Evolutionary conservation across 2,113 vertebrate genomes (phyloP), one percentile per base, ranked within the genome.

Genomic region (Setophaga coronata): DNA sequence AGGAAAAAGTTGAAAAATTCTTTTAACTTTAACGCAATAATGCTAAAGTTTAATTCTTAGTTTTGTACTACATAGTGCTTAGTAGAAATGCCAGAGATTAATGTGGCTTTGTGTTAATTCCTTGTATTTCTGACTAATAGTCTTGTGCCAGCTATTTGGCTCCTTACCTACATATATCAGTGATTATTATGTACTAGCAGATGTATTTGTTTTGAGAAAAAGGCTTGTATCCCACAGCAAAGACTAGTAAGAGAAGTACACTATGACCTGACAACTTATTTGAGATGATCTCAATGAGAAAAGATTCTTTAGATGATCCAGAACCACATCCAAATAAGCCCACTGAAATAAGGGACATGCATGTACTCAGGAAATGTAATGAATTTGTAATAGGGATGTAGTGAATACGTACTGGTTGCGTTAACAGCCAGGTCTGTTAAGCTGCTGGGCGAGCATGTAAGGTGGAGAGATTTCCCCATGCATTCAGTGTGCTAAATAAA

Each of bases 401-500:
- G 51, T 34, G 51, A 31, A 42, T 42, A 42, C 10, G n/a, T 25
- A 42, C 29, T 26, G 16, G 1, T 67, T 77, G 43, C 21, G 33
- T 67, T 51, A 51, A 36, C 21, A 36, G 26, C 17, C 53, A 36
- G 33, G 36, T 15, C 36, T 51, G 20, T 67, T 36, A 25, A 51
- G 36, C 43, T 60, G 17, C 26, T 67, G 62, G 33, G 13, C 25
- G 8, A 51, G 34, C 13, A 10, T 10, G 33, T 36, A 14, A 42
- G 25, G 16, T 66, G 17, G 43, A 67, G 31, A 77, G 11, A 77
- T 36, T 43, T 21, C 17, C 11, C 9, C 45, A 23, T 1, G 5
- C 9, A 36, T 7, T 43, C 53, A 51, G 31, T 18, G 20, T 0
- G 0, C 17, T 58, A 34, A 66, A 58, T 25, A 34, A 58, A 76